Evolutionary conservation across 2,888 invertebrate genomes (phyloP).

Genomic region (Amiota minor): DNA sequence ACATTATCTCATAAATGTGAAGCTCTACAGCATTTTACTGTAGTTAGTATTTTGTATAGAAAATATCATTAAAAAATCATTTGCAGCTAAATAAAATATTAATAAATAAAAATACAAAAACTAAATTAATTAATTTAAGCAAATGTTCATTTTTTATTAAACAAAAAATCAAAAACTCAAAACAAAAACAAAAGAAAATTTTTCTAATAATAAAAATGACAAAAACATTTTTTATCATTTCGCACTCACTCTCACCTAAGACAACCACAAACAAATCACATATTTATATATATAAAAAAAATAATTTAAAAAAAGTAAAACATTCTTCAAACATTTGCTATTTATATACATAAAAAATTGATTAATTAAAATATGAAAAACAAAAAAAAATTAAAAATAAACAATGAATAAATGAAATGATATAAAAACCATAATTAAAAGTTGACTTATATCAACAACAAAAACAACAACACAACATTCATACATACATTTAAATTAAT

Average conservation of each 20-base stretch:
- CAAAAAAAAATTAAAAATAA: conserved; percentile 35
- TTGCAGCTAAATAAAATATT: conserved; percentile 58
- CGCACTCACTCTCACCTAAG: conserved; percentile 51
- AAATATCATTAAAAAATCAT: conserved; percentile 49
- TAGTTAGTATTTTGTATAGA: conserved; percentile 68
- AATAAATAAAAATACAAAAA: conserved; percentile 35
- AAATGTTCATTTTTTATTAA: conserved; percentile 58
- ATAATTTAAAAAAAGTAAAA: conserved; percentile 42
- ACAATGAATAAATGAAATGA: conserved; percentile 21
- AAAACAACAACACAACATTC: conserved; percentile 26
- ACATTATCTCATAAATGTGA: conserved; percentile 54
- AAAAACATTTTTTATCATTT: conserved; percentile 52
- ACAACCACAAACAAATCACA: conserved; percentile 38
- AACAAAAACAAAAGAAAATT: conserved; percentile 35
- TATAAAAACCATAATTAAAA: conserved; percentile 40
- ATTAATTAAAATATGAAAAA: conserved; percentile 33
- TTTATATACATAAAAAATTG: conserved; percentile 54
- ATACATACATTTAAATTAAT: conserved; percentile 45
- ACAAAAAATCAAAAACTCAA: conserved; percentile 25
- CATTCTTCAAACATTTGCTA: conserved; percentile 46
- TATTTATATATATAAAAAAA: conserved; percentile 39
- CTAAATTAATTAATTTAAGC: conserved; percentile 51
- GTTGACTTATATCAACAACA: conserved; percentile 48
- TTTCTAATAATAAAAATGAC: too few species aligned
- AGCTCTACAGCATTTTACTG: conserved; percentile 58